Evolutionary conservation across 2,888 invertebrate genomes (phyloP).

Genomic region (Drosophila dives): DNA sequence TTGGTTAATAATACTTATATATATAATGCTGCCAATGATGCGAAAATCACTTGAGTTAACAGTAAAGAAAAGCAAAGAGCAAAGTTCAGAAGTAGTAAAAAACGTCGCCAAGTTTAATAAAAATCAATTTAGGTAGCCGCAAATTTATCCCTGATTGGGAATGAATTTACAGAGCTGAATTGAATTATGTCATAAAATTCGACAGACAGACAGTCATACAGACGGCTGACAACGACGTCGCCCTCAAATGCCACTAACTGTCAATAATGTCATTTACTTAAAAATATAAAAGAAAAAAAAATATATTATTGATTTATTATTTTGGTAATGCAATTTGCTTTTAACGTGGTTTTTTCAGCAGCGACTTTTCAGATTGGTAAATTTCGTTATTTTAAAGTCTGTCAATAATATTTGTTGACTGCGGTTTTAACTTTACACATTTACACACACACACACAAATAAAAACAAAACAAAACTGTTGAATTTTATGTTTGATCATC

Average conservation of each 20-base stretch:
- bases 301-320: constrained; percentile 75
- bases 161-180: constrained; percentile 68
- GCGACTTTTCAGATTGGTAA: constrained; percentile 8
- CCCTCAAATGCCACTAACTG: constrained; percentile 36
- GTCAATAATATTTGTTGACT: constrained; percentile 13
- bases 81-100: constrained; percentile 1
- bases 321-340: constrained; percentile 72
- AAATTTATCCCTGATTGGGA: constrained; percentile 25
- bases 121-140: constrained; percentile 56
- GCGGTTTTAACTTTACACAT: neutral
- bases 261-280: constrained; percentile 67
- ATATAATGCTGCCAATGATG: constrained; percentile 41
- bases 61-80: constrained; percentile 24
- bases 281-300: constrained; percentile 68
- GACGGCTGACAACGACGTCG: constrained; percentile 23
- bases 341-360: constrained; percentile 2
- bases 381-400: constrained; percentile 7
- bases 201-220: constrained; percentile 40
- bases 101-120: constrained; percentile 33
- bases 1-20: constrained; percentile 19
- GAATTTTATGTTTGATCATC: constrained; percentile 1
- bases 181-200: constrained; percentile 67
- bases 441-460: neutral
- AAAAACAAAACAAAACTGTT: neutral
- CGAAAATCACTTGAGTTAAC: constrained; percentile 59